Base-by-base conservation (phyloP, 2,888 invertebrate species). In the Neoitamus cyanurus region DNA sequence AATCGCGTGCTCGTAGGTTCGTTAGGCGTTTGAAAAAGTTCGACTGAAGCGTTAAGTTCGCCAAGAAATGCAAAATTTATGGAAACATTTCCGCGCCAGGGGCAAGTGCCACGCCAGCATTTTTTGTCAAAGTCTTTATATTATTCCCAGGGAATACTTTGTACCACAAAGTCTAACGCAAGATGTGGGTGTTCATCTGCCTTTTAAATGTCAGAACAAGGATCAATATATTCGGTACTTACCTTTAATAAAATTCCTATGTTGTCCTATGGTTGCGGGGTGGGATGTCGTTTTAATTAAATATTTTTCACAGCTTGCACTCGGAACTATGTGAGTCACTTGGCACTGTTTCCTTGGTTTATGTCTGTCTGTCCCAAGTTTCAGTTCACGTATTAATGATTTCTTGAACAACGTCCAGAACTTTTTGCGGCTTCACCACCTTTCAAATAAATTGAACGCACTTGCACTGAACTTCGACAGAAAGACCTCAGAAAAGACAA, bases 201-300 rank as follows among this genome's bases (percentile, higher is more conserved):
- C 7, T 58, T 58, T 25, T 58, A 58, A 58, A 58, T 58, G 58
- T 11, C 58, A 58, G 3, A 25, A 25, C 3, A 11, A 3, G 25
- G 58, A 58, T 58, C 58, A 58, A 58, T 58, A 58, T 20, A 20
- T 15, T 58, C 58, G 25, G 58, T 83, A 84, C 72, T 80, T 46
- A 85, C 85, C 80, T 70, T 77, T 85, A 58, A 83, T 80, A 78
- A 85, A 85, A 85, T 85, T 84, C 85, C 80, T 83, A 80, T 84
- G 73, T 84, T 85, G 85, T 58, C 85, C 85, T 84, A 84, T 85
- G 78, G 42, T 84, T 77, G 42, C 28, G 13, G 75, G 3, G 15
- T 11, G 5, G 36, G 75, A 37, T 2, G 75, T 37, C 75, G 37
- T 34, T 34, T 34, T 9, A 72, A 72, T 20, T 15, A 58, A 25